A percentile compares a stretch with the other conserved stretches of the same genome.
Evolutionary conservation across 2,797 vertebrate species (phyloP).

Genomic region (Sebastes kiyomatsui): DNA sequence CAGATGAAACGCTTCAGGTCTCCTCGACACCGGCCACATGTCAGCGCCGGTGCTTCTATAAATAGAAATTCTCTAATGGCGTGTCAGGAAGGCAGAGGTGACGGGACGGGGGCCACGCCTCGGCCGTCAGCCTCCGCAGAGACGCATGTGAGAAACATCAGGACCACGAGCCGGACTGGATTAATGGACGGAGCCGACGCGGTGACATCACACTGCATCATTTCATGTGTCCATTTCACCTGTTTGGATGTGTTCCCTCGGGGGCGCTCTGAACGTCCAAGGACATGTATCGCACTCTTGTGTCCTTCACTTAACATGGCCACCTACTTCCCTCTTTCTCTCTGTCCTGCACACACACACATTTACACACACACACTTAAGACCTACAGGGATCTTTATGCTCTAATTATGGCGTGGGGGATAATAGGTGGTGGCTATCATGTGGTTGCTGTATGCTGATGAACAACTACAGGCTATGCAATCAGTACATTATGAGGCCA

Average conservation of each 20-base stretch:
- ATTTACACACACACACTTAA: neutral
- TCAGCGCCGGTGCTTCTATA: slow-evolving; percentile 53
- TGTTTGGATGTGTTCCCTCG: slow-evolving; percentile 17
- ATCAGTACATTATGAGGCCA: slow-evolving; percentile 15
- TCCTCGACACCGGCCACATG: slow-evolving; percentile 41
- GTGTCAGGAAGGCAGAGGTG: slow-evolving; percentile 57
- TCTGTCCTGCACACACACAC: neutral
- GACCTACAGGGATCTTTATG: slow-evolving; percentile 50
- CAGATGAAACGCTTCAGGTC: slow-evolving; percentile 32
- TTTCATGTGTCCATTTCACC: slow-evolving; percentile 33
- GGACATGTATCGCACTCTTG: slow-evolving; percentile 31
- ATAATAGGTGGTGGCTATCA: slow-evolving; percentile 29
- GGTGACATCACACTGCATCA: slow-evolving; percentile 35
- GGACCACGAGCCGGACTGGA: neutral
- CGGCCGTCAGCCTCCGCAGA: slow-evolving; percentile 1
- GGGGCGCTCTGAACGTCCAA: slow-evolving; percentile 32
- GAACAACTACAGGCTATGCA: slow-evolving; percentile 13
- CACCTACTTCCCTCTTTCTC: slow-evolving; percentile 18
- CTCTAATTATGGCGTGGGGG: slow-evolving; percentile 53
- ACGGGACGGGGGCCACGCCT: slow-evolving; percentile 43
- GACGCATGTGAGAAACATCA: slow-evolving; percentile 24
- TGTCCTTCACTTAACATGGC: slow-evolving; percentile 47
- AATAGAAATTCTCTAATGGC: slow-evolving; percentile 59
- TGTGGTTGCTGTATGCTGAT: slow-evolving; percentile 29
- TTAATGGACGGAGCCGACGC: neutral